Evolutionary conservation across 2,797 vertebrate genomes (phyloP), one percentile per base, ranked within the genome.

Genomic region (Euthynnus affinis): DNA sequence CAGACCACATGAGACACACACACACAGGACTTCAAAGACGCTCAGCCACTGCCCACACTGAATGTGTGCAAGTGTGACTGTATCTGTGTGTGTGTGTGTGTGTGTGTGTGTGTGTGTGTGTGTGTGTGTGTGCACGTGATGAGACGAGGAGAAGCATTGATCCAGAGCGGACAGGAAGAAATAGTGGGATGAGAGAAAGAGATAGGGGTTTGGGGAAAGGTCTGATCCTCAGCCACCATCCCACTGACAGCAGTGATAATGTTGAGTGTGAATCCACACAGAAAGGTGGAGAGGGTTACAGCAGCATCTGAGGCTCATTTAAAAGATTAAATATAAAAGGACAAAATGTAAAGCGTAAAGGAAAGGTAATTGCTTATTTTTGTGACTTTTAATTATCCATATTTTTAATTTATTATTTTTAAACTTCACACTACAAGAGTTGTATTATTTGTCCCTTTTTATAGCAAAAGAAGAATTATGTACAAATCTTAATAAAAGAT

Each of bases 1-100:
- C 78, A 80, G 82, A 85, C 91, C 88, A 83, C 86, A 87, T 76
- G 86, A 89, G 84, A 90, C 79, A 81, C 78, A 75, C 78, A 79
- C 62, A 22, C 55, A 82, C 12, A 74, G 64, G 70, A 88, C 89
- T 87, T 92, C 87, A 91, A 89, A 91, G 83, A 80, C 23, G 55
- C 66, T 64, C 75, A 72, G 23, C 29, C 73, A 71, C 63, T 77
- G 49, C 73, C 74, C 71, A 71, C 74, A 64, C 18, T 58, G 5
- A 6, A 8, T 32, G 51, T 67, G 23, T 75, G 76, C 72, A 27
- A 17, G 57, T 20, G 76, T 37, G 20, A 17, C 48, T 51, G 42
- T 44, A 60, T 13, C 22, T 42, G 62, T 32, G 63, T 34, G 65
- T 53, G 44, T 23, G 55, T 48, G 56, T 46, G 34, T 27, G 60